Percentiles rank a stretch among this genome's conserved stretches.
phyloP scores from a whole-genome alignment of 2,113 vertebrate species.

The Serinus canaria region DNA sequence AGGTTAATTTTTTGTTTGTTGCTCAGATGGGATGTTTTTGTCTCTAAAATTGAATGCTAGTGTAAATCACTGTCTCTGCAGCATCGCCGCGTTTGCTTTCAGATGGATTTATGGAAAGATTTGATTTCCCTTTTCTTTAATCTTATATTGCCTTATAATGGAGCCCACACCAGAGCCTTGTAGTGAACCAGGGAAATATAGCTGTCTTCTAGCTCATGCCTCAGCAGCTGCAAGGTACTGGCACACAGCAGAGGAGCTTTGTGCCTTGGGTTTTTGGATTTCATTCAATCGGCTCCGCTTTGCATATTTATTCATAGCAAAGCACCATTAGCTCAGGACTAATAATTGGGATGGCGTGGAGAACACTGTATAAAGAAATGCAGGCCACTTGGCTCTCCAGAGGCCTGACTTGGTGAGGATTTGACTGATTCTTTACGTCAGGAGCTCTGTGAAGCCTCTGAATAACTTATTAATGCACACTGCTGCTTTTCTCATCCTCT shows the following conservation, averaged over 20 bases:
- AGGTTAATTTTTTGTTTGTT: conserved; percentile 8
- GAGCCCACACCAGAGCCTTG: not conserved
- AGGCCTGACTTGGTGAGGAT: not conserved
- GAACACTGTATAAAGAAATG: not conserved
- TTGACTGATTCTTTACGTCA: not conserved
- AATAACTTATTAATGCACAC: not conserved
- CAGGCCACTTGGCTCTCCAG: not conserved
- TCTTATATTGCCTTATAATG: not conserved
- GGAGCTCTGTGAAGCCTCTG: not conserved
- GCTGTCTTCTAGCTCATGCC: not conserved
- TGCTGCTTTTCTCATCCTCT: not conserved
- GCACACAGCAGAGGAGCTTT: conserved; percentile 22
- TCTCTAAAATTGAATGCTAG: not conserved
- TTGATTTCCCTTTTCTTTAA: conserved; percentile 12
- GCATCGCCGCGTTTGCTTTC: not conserved
- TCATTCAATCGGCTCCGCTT: not conserved
- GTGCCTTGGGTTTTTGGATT: not conserved
- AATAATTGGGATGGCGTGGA: not conserved
- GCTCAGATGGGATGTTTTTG: not conserved
- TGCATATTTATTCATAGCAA: conserved; percentile 22
- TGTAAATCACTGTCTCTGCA: not conserved
- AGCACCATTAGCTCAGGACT: not conserved
- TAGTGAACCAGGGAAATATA: not conserved
- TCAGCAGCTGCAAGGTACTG: not conserved
- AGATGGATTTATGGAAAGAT: not conserved